Evolutionary conservation across 2,888 invertebrate species (phyloP).

Genomic region (Ariolimax columbianus): DNA sequence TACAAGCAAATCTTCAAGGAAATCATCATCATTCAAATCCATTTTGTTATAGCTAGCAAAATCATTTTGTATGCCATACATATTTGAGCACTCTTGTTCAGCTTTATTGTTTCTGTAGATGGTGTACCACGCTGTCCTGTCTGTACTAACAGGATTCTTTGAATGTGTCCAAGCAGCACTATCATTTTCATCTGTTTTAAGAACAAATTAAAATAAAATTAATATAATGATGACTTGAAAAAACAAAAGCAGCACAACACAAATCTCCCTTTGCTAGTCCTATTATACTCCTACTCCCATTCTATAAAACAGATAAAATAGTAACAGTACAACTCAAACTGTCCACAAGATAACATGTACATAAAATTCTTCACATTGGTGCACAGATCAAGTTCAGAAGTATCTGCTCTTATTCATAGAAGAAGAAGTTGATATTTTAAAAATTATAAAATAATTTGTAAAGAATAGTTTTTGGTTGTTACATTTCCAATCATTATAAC

Average conservation of each 20-base stretch:
- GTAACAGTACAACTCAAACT: background rate
- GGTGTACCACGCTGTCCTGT: background rate
- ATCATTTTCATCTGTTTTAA: constrained; percentile 22
- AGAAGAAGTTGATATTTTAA: no score
- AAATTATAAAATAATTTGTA: no score
- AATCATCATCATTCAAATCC: constrained; percentile 1
- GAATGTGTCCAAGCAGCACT: background rate
- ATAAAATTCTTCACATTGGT: no score
- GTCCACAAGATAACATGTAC: no score
- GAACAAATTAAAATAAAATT: background rate
- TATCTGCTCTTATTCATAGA: no score
- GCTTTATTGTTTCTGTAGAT: background rate
- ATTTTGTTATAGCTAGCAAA: background rate
- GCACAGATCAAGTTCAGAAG: no score
- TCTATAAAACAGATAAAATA: background rate
- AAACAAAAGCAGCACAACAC: background rate
- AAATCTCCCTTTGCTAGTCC: background rate
- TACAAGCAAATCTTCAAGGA: constrained; percentile 22
- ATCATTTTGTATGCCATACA: background rate
- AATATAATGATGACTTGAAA: background rate
- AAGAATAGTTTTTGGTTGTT: no score
- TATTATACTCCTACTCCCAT: background rate
- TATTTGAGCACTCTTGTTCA: background rate
- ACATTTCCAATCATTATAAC: no score
- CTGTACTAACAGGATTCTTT: background rate